A percentile compares a stretch with the other conserved stretches of the same genome.
These are phyloP conservation scores for Montifringilla adamsi DNA, from an alignment of 2,113 vertebrate species.

Conservation along the genomic window DNA sequence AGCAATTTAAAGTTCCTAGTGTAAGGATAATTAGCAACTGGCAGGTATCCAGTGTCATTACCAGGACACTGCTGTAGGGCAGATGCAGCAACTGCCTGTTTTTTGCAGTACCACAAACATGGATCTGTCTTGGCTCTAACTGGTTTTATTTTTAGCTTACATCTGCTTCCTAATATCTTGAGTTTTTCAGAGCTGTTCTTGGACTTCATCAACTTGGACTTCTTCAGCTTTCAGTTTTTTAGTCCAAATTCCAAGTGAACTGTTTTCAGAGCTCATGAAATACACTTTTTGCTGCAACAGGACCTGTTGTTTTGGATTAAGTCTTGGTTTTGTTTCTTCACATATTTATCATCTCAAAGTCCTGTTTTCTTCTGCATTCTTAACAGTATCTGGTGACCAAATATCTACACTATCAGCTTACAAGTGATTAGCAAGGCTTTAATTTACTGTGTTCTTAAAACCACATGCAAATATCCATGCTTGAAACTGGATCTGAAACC, in stretches of 20 bases:
- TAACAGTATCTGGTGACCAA: neutral
- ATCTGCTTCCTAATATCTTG: neutral
- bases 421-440: neutral
- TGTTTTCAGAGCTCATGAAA: neutral
- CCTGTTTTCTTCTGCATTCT: neutral
- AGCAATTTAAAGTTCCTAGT: neutral
- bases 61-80: neutral
- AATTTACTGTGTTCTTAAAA: neutral
- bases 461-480: neutral
- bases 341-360: neutral
- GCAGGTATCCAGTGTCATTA: conserved; percentile 4
- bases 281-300: neutral
- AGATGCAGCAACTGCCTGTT: neutral
- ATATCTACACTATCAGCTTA: neutral
- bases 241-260: neutral
- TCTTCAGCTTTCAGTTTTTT: neutral
- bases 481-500: neutral
- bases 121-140: neutral
- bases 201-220: neutral
- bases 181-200: neutral
- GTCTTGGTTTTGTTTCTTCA: neutral
- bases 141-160: conserved; percentile 5
- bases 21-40: conserved; percentile 24
- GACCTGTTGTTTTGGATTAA: neutral
- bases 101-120: neutral